Base-by-base conservation (phyloP, 2,797 vertebrate species). In the Rhynchonycteris naso region DNA sequence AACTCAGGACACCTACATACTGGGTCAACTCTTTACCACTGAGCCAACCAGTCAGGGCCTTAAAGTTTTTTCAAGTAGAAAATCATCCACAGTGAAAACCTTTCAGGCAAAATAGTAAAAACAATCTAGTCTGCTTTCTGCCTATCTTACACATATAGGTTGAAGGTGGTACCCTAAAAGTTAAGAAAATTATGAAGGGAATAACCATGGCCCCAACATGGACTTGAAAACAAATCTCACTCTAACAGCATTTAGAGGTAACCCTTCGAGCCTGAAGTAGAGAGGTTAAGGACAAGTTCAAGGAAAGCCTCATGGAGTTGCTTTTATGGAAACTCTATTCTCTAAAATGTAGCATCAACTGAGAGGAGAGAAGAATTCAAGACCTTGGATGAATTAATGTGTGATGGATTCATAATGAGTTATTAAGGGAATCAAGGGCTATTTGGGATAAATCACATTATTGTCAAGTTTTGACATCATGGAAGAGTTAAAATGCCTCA, bases 381-480 rank as follows among this genome's bases (percentile, higher is more conserved):
- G 59, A 65, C 33, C 43, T 86, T 28, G 56, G 68, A 38, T 19
- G 43, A 80, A 88, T 63, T 50, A 84, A 81, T 33, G 16, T 56
- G 19, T 19, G 28, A 91, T 79, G 74, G 79, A 19, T 35, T 89
- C 35, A 22, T 80, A 89, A 69, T 56, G 65, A 35, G 26, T 76
- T 91, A 35, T 28, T 78, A 76, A 78, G 30, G 30, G 58, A 68
- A 74, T 88, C 38, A 63, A 91, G 56, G 28, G 14, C 43, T 66
- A 63, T 92, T 88, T 78, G 59, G 75, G 94, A 52, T 50, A 82
- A 81, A 86, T 75, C 43, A 59, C 18, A 33, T 90, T 61, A 26
- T 35, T 35, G 68, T 91, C 52, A 82, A 75, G 2, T 89, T 72
- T 79, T 91, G 69, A 93, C 66, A 80, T 74, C 38, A 54, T 2